phyloP scores from a whole-genome alignment of 2,888 invertebrate genomes.

The Theretra japonica region DNA sequence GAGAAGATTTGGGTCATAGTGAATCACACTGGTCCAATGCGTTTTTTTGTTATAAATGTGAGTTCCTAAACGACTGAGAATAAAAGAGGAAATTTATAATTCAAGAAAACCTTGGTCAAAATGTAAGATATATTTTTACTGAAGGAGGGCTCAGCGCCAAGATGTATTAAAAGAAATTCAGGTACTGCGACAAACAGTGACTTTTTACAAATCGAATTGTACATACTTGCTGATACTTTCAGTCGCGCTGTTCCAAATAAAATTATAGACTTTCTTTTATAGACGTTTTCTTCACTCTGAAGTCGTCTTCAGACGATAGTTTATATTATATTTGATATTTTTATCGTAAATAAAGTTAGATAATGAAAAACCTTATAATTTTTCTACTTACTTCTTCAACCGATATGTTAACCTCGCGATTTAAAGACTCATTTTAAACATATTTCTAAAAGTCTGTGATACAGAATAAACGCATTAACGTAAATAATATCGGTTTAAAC shows the following conservation, averaged over 20 bases:
- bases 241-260: background rate
- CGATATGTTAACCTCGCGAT: no score
- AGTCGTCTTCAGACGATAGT: no score
- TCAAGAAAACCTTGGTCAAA: background rate
- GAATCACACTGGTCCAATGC: slow-evolving; percentile 7
- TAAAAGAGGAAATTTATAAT: slow-evolving; percentile 7
- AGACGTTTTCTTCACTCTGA: no score
- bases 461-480: no score
- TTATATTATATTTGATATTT: no score
- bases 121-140: background rate
- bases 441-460: no score
- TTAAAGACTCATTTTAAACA: no score
- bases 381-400: no score
- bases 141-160: background rate
- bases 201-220: background rate
- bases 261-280: background rate
- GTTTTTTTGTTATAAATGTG: slow-evolving; percentile 3
- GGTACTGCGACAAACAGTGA: background rate
- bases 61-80: background rate
- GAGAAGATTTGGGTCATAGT: background rate
- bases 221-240: background rate
- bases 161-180: background rate
- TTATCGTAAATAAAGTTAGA: no score
- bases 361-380: no score
- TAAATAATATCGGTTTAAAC: no score